Base-by-base conservation (phyloP, 2,113 vertebrate species). In the Lepus europaeus region DNA sequence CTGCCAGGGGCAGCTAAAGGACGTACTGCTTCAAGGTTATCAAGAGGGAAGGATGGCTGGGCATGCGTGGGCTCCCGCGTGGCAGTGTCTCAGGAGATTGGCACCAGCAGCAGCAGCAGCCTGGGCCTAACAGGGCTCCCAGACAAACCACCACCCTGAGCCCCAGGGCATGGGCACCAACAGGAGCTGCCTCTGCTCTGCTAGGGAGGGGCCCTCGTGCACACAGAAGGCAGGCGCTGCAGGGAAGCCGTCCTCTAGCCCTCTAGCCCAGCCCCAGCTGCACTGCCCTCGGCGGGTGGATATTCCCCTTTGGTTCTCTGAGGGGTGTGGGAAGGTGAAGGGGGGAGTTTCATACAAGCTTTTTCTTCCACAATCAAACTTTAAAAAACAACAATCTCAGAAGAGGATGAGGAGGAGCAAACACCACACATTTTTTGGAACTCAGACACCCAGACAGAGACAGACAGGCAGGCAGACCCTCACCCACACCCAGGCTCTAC, bases 341-440 rank as follows among this genome's bases (percentile, higher is more conserved):
- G 59, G 82, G 45, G 56, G 27, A 73, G 89, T 84, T 93, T 96
- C 87, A 79, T 89, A 96, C 88, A 94, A 96, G 84, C 78, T 82
- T 78, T 80, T 93, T 81, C 33, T 85, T 91, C 68, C 92, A 97
- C 95, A 96, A 89, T 95, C 97, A 95, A 97, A 76, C 94, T 88
- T 92, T 83, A 89, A 96, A 96, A 97, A 96, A 86, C 85, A 95
- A 91, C 49, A 93, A 89, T 96, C 90, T 96, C 80, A 81, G 89
- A 96, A 96, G 96, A 97, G 92, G 95, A 95, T 53, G 91, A 97
- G 94, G 95, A 96, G 89, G 74, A 93, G 94, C 72, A 90, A 93
- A 96, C 76, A 93, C 45, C 92, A 95, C 91, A 91, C 88, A 61
- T 39, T 81, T 92, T 92, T 69, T 68, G 49, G 82, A 97, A 96